Conservation (phyloP, 2,113 vertebrate species). For the Oreocharis arfaki region DNA sequence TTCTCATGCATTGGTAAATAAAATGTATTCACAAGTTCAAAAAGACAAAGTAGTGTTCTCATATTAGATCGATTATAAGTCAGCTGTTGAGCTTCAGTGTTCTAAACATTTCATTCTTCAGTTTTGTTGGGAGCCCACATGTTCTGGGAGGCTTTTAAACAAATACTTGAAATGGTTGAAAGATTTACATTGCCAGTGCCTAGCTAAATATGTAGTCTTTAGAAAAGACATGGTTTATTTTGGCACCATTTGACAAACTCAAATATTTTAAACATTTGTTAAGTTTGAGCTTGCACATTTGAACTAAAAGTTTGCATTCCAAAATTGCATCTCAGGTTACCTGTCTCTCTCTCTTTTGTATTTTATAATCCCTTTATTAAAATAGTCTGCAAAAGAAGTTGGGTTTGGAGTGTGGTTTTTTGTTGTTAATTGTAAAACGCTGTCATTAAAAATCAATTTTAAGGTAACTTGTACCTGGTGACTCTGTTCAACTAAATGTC, state of each 20-base stretch:
- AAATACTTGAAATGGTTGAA: slow-evolving; percentile 82
- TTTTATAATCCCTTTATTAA: slow-evolving; percentile 72
- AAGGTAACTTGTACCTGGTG: not conserved
- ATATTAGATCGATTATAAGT: slow-evolving; percentile 60
- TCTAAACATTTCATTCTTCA: slow-evolving; percentile 71
- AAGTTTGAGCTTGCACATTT: slow-evolving; percentile 82
- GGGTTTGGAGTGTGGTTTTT: not conserved
- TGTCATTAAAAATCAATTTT: slow-evolving; percentile 2
- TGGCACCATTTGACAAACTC: slow-evolving; percentile 79
- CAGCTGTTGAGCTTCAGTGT: slow-evolving; percentile 62
- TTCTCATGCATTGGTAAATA: slow-evolving; percentile 46
- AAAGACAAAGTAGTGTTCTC: slow-evolving; percentile 39
- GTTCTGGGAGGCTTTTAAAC: slow-evolving; percentile 78
- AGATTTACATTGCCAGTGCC: slow-evolving; percentile 78
- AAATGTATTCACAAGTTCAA: slow-evolving; percentile 15
- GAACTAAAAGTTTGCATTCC: slow-evolving; percentile 73
- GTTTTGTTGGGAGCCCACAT: slow-evolving; percentile 72
- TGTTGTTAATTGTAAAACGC: not conserved
- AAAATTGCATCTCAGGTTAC: slow-evolving; percentile 75
- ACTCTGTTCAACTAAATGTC: not conserved
- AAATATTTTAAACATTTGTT: slow-evolving; percentile 86
- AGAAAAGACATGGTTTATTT: slow-evolving; percentile 82
- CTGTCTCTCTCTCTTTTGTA: slow-evolving; percentile 58
- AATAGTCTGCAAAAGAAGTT: slow-evolving; percentile 46
- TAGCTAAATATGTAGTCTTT: slow-evolving; percentile 81